Evolutionary conservation across 2,888 invertebrate species (phyloP), one percentile per base, ranked within the genome.

Genomic region (Colletes collaris): DNA sequence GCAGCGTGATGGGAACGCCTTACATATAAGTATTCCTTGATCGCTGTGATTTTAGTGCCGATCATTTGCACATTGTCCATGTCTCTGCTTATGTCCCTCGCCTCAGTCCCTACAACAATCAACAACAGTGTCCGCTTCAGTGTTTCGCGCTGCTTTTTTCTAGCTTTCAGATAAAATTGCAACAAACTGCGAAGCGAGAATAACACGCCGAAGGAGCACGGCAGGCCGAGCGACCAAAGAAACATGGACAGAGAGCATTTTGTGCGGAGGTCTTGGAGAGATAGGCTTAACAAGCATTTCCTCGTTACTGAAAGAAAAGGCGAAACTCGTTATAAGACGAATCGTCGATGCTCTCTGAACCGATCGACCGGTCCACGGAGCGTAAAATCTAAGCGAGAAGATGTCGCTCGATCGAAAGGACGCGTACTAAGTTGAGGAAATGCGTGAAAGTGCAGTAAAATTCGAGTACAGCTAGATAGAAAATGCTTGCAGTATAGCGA

Each of bases 1-100:
- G 77, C 74, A 76, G 75, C 73, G 76, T 74, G 66, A 86, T 83
- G 83, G 85, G 86, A 83, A 84, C 87, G 86, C 85, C 92, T 93
- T 93, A 93, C 93, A 92, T 92, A 92, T 92, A 93, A 92, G 92
- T 92, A 93, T 89, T 92, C 93, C 92, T 93, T 93, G 92, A 93
- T 92, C 89, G 92, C 92, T 89, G 92, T 91, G 90, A 93, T 91
- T 92, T 92, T 92, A 91, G 92, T 93, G 91, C 92, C 92, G 90
- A 93, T 91, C 92, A 92, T 92, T 93, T 92, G 93, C 90, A 93
- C 92, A 92, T 92, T 92, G 92, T 92, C 92, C 92, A 92, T 93
- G 92, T 91, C 91, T 92, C 91, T 90, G 90, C 90, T 86, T 88
- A 90, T 90, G 90, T 89, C 91, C 91, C 91, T 90, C 89, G 90